phyloP scores from a whole-genome alignment of 1,140 invertebrate genomes.

The Drosophila subobscura region DNA sequence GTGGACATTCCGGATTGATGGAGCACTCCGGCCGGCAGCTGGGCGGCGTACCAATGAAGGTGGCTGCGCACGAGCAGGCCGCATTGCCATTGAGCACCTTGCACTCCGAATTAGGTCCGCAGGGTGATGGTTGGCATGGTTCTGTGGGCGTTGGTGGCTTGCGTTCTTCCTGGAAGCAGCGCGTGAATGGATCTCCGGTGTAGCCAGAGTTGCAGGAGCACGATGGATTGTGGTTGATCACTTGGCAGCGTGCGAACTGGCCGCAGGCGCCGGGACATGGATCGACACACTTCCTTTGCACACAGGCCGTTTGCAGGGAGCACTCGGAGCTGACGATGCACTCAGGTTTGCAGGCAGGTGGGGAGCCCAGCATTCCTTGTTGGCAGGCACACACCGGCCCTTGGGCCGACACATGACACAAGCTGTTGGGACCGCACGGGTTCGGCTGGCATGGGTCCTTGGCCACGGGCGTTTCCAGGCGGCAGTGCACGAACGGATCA shows the following conservation, averaged over 20 bases:
- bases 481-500: conserved; percentile 89
- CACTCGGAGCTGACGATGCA: conserved; percentile 89
- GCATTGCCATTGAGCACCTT: conserved; percentile 86
- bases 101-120: conserved; percentile 90
- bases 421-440: conserved; percentile 91
- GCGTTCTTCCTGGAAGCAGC: conserved; percentile 84
- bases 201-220: conserved; percentile 85
- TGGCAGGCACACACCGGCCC: conserved; percentile 90
- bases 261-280: conserved; percentile 89
- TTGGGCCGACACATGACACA: conserved; percentile 89
- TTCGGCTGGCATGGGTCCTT: conserved; percentile 88
- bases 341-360: conserved; percentile 87
- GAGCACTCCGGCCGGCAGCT: conserved; percentile 87
- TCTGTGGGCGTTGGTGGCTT: conserved; percentile 84
- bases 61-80: conserved; percentile 88
- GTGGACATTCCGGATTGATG: conserved; percentile 87
- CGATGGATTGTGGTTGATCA: conserved; percentile 87
- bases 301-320: conserved; percentile 87
- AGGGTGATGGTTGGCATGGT: conserved; percentile 87
- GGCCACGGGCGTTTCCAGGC: conserved; percentile 61
- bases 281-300: conserved; percentile 88
- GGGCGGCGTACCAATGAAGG: conserved; percentile 87
- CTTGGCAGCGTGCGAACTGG: conserved; percentile 86
- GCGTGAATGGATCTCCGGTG: conserved; percentile 86
- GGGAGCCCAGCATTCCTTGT: conserved; percentile 90